Base-by-base conservation (phyloP, 2,888 invertebrate genomes). In the Drosophila tanythrix region DNA sequence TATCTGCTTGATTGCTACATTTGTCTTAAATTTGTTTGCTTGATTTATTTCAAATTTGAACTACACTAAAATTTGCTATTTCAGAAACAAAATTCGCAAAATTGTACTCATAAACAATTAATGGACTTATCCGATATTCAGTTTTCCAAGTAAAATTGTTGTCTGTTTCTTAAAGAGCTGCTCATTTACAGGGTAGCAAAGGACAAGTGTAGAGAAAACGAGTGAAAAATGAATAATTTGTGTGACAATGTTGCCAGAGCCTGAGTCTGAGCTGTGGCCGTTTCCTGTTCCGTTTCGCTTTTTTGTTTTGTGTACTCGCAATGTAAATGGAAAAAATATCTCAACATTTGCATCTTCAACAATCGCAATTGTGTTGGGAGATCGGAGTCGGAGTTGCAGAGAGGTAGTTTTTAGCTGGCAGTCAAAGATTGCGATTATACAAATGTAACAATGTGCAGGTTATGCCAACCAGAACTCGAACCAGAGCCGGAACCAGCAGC, bases 321-420 rank as follows among this genome's bases (percentile, higher is more conserved):
- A 85, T 79, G 74, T 61, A 80, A 72, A 82, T 82, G 85, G 74
- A 80, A 83, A 85, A 80, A 85, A 88, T 90, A 85, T 88, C 90
- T 90, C 80, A 90, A 66, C 83, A 90, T 89, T 85, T 85, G 81
- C 86, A 85, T 85, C 85, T 85, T 80, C 78, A 64, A 74, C 74
- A 84, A 81, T 63, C 40, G 65, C 57, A 65, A 59, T 50, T 65
- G 68, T 46, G 53, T 35, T 57, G 13, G 40, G 25, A 15, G 1
- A 6, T 29, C 2, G 15, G 13, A n/a, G 46, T 4, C 11, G 15
- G 33, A 40, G n/a, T 8, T 8, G 33, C 15, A 11, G n/a, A 13
- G 25, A 56, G 53, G 53, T 55, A 7, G 46, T 79, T 36, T 62
- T 33, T 31, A 38, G 70, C 31, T 50, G 70, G 35, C 55, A 69